Evolutionary conservation across 92 coral and sea anemone genomes (phyloP).

Genomic region (Paragorgia papillata): DNA sequence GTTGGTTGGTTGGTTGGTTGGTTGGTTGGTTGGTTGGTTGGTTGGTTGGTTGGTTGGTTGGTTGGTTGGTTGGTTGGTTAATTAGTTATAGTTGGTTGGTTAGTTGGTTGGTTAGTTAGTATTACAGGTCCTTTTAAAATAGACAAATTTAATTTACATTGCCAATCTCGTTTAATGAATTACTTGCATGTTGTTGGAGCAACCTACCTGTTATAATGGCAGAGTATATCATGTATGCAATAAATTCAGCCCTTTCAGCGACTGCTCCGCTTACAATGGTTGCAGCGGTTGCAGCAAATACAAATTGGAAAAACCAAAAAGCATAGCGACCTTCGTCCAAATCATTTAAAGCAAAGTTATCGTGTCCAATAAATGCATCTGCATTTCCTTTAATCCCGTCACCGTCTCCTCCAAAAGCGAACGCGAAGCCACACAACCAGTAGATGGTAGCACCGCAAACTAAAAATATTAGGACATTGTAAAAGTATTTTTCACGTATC

Average conservation of each 20-base stretch:
- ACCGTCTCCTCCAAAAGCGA: conserved; percentile 71
- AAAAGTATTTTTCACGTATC: not conserved
- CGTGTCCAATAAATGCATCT: conserved; percentile 60
- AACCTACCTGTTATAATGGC: conserved; percentile 67
- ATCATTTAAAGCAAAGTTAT: conserved; percentile 62
- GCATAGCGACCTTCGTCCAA: conserved; percentile 53
- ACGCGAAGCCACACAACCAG: conserved; percentile 81
- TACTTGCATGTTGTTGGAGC: too few species aligned
- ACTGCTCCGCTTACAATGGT: conserved; percentile 95
- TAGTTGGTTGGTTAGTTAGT: too few species aligned
- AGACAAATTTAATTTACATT: too few species aligned
- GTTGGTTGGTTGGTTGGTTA: too few species aligned
- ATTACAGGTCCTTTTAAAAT: too few species aligned
- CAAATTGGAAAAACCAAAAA: conserved; percentile 87
- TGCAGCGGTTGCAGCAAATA: conserved; percentile 89
- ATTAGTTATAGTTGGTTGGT: too few species aligned
- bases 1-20: too few species aligned
- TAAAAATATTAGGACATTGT: conserved; percentile 2
- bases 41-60: too few species aligned
- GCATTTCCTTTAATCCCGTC: conserved; percentile 30
- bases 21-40: too few species aligned
- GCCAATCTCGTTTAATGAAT: too few species aligned
- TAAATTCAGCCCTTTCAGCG: conserved; percentile 90
- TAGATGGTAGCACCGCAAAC: conserved; percentile 76
- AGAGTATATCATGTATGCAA: conserved; percentile 75